phyloP scores from a whole-genome alignment of 2,113 vertebrate species.

The Murina feae region DNA sequence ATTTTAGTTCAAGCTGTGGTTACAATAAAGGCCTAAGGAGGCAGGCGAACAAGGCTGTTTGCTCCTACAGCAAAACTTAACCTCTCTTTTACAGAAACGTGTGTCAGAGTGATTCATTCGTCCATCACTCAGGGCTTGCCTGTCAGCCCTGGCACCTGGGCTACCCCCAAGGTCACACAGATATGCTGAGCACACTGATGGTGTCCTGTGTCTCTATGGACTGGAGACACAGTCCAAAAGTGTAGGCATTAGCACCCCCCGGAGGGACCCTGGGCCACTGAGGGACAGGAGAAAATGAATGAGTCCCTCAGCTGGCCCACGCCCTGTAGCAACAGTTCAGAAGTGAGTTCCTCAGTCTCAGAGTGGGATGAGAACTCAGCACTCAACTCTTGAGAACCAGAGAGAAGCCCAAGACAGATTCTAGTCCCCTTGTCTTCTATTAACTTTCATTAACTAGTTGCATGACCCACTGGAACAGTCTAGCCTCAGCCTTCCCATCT shows the following conservation, averaged over 20 bases:
- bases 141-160: not conserved
- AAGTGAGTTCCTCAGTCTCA: not conserved
- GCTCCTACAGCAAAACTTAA: no score
- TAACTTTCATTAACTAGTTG: not conserved
- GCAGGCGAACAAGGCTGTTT: no score
- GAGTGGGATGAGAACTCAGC: not conserved
- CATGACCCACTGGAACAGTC: not conserved
- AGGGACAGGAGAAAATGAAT: not conserved
- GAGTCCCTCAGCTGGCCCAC: not conserved
- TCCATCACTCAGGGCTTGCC: no score
- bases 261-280: not conserved
- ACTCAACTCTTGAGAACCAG: not conserved
- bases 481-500: not conserved
- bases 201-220: not conserved
- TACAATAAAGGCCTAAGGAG: no score
- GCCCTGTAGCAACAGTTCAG: not conserved
- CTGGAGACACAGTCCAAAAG: not conserved
- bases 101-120: no score
- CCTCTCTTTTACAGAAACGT: no score
- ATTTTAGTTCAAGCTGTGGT: no score
- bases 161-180: not conserved
- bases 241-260: not conserved
- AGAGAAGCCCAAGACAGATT: not conserved
- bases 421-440: not conserved
- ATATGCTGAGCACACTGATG: not conserved